Evolutionary conservation across 2,113 vertebrate genomes (phyloP), one percentile per base, ranked within the genome.

Genomic region (Salvelinus alpinus): DNA sequence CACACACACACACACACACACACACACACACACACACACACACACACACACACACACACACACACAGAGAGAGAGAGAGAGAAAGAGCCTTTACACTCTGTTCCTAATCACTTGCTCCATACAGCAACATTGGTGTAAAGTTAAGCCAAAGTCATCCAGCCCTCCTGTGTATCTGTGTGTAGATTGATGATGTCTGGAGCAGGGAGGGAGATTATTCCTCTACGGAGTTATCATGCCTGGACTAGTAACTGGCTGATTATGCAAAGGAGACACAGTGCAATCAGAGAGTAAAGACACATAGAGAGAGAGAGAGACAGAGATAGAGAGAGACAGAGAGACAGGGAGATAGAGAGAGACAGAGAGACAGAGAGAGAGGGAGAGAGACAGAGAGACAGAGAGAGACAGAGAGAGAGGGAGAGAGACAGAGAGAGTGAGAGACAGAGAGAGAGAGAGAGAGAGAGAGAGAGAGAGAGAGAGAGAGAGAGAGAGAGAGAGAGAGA

Each of bases 121-220:
- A 5, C 22, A 4, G 4, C 3, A 44, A 12, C 11, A 4, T 75
- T 80, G 69, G 59, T 9, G 57, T 44, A 44, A 78, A 73, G 16
- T 80, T 81, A 80, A 47, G 71, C 72, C 80, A 83, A 79, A 74
- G 80, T 83, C 72, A 79, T 82, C 69, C 75, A 57, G 51, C 71
- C 27, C 64, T 77, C 7, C n/a, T 62, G 18, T 7, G 85, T 81
- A 87, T 83, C 70, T 80, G 60, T 83, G 86, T 57, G 16, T 47
- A 31, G 67, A 90, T 78, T 82, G 71, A 90, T 88, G 79, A 81
- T 85, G 81, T 88, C 73, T 88, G 72, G 81, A 82, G 82, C 79
- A 86, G 71, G 51, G 62, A 72, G 80, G 65, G 64, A 83, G 77
- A 86, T 90, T 84, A 85, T 87, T 79, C 67, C 74, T 71, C 70